A percentile compares a stretch with the other conserved stretches of the same genome.
phyloP scores from a whole-genome alignment of 2,113 vertebrate species.

The Myanophis thanlyinensis region DNA sequence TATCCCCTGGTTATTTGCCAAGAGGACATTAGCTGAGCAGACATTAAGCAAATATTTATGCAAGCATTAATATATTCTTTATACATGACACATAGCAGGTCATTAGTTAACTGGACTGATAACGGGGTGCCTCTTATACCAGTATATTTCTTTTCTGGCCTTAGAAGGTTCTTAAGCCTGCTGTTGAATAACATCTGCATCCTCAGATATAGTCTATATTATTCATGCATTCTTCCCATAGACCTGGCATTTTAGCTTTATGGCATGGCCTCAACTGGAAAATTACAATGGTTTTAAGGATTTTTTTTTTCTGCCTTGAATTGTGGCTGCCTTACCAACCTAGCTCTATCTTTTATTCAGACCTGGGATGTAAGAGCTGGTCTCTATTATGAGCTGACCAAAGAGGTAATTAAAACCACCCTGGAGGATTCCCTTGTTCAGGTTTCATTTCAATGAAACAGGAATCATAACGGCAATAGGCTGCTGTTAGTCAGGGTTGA shows the following conservation, averaged over 20 bases:
- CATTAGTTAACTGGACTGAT: constrained; percentile 76
- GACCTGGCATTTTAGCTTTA: constrained; percentile 37
- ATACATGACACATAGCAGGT: constrained; percentile 70
- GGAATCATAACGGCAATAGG: neutral
- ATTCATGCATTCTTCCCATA: constrained; percentile 51
- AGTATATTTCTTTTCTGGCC: constrained; percentile 67
- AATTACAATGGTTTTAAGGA: neutral
- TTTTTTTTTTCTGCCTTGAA: neutral
- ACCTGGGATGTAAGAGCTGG: neutral
- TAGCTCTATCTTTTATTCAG: neutral
- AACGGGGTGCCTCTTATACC: constrained; percentile 68
- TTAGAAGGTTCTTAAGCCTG: constrained; percentile 57
- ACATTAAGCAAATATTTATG: constrained; percentile 80
- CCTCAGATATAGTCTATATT: constrained; percentile 54
- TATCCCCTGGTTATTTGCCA: constrained; percentile 70
- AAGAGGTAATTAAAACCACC: neutral
- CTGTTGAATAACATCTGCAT: constrained; percentile 60
- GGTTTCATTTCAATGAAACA: neutral
- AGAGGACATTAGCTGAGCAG: constrained; percentile 68
- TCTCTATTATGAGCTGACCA: neutral
- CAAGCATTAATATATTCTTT: constrained; percentile 72
- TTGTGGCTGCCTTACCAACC: neutral
- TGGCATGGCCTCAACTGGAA: neutral
- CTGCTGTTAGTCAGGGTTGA: neutral
- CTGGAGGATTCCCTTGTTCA: neutral